Evolutionary conservation across 2,113 vertebrate species (phyloP), one percentile per base, ranked within the genome.

Genomic region (Leiothrix lutea): DNA sequence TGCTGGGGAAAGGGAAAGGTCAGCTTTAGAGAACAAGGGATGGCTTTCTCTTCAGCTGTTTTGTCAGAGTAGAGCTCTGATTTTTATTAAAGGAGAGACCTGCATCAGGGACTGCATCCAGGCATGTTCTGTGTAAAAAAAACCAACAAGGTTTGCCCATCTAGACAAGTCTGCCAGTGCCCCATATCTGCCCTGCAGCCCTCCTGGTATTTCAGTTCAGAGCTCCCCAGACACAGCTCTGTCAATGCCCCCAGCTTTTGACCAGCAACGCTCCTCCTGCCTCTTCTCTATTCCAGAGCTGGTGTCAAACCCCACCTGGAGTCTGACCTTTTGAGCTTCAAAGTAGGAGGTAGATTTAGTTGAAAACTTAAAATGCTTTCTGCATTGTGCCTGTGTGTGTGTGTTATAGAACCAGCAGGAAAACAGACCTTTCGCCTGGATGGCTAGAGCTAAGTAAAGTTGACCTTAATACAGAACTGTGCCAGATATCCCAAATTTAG

Each of bases 11-110:
- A 61, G 36, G 66, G 54, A 75, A 86, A 96, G 79, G 93, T 97
- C 94, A 89, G 64, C 92, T 95, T 96, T 83, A 92, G 87, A 95
- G 83, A 94, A 79, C 66, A 90, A 96, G 72, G 57, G 6, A 29
- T 79, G 36, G 44, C 28, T 95, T 95, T 96, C 56, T 96, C 69
- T 93, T 95, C 88, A 62, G 9, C 56, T 78, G n/a, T 31, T 86
- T 91, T 94, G 67, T 53, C 94, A 83, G 35, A 47, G 50, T 36
- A n/a, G n/a, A 64, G 18, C n/a, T 73, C 94, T 86, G 67, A 47
- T 77, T 92, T 87, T 95, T 94, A 57, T 81, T 86, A 79, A 95
- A 86, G 75, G n/a, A 79, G 21, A 29, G 64, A 86, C 72, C 74
- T 86, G 44, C 40, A 71, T 47, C 2, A 1, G 35, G 57, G 67